These are phyloP conservation scores for Ectemnius lituratus DNA, from an alignment of 2,888 invertebrate genomes.

Conservation along the genomic window DNA sequence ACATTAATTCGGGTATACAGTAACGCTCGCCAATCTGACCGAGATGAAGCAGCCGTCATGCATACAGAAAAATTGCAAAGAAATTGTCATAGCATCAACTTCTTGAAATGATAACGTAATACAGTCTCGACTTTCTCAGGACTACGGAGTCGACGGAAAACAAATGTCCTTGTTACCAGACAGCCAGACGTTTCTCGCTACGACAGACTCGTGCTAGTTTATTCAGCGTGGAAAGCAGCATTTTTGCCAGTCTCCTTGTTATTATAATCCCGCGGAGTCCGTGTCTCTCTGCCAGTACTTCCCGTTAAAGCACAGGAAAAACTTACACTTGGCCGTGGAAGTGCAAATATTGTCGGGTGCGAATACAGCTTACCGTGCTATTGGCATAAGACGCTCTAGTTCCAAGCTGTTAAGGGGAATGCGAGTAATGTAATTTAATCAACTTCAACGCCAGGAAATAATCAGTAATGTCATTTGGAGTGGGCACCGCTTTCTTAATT, in stretches of 20 bases:
- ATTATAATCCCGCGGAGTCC: conserved; percentile 10
- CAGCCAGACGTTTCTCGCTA: conserved; percentile 41
- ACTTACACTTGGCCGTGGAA: not conserved
- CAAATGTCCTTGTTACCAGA: conserved; percentile 34
- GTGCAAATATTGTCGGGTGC: not conserved
- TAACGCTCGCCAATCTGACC: too few relatives aligned
- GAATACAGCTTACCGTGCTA: not conserved
- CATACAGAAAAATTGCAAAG: too few relatives aligned
- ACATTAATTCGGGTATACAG: too few relatives aligned
- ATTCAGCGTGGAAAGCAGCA: conserved; percentile 18
- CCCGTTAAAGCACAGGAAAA: not conserved
- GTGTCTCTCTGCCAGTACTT: conserved; percentile 7
- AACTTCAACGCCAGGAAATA: not conserved
- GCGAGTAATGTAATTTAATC: not conserved
- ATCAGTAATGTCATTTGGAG: not conserved
- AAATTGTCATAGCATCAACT: too few relatives aligned
- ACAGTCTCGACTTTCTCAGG: not conserved
- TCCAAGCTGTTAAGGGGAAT: not conserved
- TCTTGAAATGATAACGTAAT: too few relatives aligned
- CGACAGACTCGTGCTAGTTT: conserved; percentile 29
- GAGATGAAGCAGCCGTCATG: too few relatives aligned
- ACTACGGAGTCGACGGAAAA: conserved; percentile 12
- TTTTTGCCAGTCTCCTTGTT: conserved; percentile 25
- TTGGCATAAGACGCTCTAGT: not conserved
- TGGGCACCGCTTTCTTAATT: not conserved